These are phyloP conservation scores for Esox masquinongy DNA, from an alignment of 2,797 vertebrate species.

Conservation along the genomic window DNA sequence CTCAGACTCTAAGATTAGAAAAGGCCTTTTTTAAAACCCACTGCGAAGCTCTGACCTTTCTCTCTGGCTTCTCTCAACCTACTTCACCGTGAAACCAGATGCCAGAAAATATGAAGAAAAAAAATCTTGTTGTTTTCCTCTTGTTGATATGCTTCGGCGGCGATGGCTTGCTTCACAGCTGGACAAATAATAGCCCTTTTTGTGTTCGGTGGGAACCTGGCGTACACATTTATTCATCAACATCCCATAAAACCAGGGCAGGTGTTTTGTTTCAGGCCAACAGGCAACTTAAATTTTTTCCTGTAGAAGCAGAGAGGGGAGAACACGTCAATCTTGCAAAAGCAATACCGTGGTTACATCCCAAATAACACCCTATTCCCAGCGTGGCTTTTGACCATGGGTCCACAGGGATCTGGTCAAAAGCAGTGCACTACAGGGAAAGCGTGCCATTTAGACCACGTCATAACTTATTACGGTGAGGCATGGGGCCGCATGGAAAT, in stretches of 20 bases:
- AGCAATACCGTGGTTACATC: constrained; percentile 15
- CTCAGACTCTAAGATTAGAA: not conserved
- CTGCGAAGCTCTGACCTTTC: constrained; percentile 18
- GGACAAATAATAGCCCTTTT: constrained; percentile 52
- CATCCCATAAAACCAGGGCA: constrained; percentile 49
- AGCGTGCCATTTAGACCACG: not conserved
- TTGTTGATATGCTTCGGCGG: constrained; percentile 30
- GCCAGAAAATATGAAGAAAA: constrained; percentile 32
- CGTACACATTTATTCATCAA: constrained; percentile 52
- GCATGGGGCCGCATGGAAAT: constrained; percentile 1
- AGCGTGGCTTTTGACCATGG: not conserved
- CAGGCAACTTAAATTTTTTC: constrained; percentile 27
- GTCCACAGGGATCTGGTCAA: not conserved
- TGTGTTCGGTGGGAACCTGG: constrained; percentile 42
- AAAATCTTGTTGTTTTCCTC: constrained; percentile 8
- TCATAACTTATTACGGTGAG: constrained; percentile 13
- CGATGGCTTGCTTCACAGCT: constrained; percentile 46
- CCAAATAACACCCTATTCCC: not conserved
- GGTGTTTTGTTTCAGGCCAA: constrained; percentile 50
- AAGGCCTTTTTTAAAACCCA: constrained; percentile 15
- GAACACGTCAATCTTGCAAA: constrained; percentile 38
- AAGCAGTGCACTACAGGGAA: not conserved
- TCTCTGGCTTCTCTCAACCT: not conserved
- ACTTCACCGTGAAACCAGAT: constrained; percentile 25
- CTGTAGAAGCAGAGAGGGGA: constrained; percentile 27